Percentiles rank a stretch among this genome's conserved stretches.
These are phyloP conservation scores for Gryllus longicercus DNA, from an alignment of 2,888 invertebrate species.

Conservation along the genomic window DNA sequence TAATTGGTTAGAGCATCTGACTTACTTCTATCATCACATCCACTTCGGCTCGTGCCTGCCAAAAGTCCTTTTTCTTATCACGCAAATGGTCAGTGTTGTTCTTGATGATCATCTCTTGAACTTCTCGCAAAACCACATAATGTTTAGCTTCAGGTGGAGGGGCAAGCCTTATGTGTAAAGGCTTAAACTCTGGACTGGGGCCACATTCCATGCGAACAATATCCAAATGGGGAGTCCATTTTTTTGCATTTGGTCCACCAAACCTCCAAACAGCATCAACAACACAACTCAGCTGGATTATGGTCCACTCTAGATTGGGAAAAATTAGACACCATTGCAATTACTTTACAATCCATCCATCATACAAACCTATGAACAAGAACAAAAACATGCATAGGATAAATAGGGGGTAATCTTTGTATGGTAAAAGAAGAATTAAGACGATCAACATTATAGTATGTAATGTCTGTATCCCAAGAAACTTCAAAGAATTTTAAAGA, in stretches of 20 bases:
- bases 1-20: too few relatives aligned
- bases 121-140: not conserved
- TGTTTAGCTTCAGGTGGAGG: not conserved
- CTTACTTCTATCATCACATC: not conserved
- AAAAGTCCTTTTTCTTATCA: not conserved
- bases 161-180: not conserved
- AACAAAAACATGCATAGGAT: too few relatives aligned
- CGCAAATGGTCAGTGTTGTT: not conserved
- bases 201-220: constrained; percentile 4
- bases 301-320: not conserved
- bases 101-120: not conserved
- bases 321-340: too few relatives aligned
- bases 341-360: too few relatives aligned
- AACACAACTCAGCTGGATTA: not conserved
- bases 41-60: not conserved
- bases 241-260: not conserved
- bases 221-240: not conserved
- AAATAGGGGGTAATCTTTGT: too few relatives aligned
- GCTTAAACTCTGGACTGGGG: not conserved
- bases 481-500: too few relatives aligned
- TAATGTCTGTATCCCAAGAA: too few relatives aligned
- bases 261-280: constrained; percentile 10
- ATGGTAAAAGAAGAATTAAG: too few relatives aligned
- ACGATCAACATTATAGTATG: too few relatives aligned
- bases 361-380: too few relatives aligned